Percentiles rank a stretch among this genome's conserved stretches.
Evolutionary conservation across 30 jellyfish, hydroid and myxozoan genomes (phyloP).

Genomic region (Rhopilema esculentum): DNA sequence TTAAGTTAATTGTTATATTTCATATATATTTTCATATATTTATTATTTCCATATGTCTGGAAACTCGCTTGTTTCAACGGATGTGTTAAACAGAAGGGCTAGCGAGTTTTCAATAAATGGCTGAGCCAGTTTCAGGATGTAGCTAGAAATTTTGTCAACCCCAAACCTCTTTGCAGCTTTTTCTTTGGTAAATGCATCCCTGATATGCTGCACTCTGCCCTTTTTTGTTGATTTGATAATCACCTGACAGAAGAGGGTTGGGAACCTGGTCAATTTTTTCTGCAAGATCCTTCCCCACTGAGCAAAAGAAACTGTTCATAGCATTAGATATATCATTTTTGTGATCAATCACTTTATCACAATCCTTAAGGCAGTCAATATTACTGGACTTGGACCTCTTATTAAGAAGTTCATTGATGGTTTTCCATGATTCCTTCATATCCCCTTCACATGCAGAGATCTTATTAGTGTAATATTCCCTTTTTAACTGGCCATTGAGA

Average conservation of each 20-base stretch:
- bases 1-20: no score
- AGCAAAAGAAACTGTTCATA: no score
- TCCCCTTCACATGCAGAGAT: not conserved
- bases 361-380: no score
- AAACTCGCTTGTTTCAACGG: constrained; percentile 13
- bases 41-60: constrained; percentile 4
- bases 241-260: no score
- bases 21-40: no score
- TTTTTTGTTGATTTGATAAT: constrained; percentile 2
- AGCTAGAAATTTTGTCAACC: constrained; percentile 38
- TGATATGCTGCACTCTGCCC: constrained; percentile 3
- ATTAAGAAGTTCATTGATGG: not conserved
- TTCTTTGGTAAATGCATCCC: constrained; percentile 24
- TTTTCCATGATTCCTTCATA: constrained; percentile 13
- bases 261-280: no score
- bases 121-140: constrained; percentile 12
- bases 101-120: constrained; percentile 41
- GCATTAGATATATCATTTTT: no score
- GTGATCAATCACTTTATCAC: no score
- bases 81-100: constrained; percentile 24
- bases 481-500: not conserved
- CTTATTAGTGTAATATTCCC: not conserved
- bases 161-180: constrained; percentile 32
- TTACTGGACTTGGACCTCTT: no score
- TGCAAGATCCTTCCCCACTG: no score